phyloP scores from a whole-genome alignment of 2,888 invertebrate species.

The Nephrotoma flavescens region DNA sequence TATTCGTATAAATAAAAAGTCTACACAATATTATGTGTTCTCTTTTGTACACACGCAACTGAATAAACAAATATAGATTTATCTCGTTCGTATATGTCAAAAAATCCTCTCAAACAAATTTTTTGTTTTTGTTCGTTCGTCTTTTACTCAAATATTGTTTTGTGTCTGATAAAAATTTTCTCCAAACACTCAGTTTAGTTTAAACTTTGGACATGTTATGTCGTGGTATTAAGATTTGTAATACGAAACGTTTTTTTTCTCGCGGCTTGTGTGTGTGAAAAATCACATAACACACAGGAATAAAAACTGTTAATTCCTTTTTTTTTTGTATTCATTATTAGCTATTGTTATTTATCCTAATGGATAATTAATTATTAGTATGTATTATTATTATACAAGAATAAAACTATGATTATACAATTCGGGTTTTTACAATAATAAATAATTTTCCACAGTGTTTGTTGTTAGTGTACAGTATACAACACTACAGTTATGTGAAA shows the following conservation, averaged over 20 bases:
- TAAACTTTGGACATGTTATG: background rate
- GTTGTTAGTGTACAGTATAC: background rate
- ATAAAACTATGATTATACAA: background rate
- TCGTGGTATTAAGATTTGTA: background rate
- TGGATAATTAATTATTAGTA: background rate
- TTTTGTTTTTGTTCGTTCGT: background rate
- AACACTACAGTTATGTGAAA: background rate
- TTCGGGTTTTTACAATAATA: background rate
- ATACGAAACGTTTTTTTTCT: background rate
- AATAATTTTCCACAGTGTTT: background rate
- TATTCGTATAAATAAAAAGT: background rate
- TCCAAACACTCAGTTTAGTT: background rate
- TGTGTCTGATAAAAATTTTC: background rate
- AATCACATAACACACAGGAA: background rate
- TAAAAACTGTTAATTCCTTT: background rate
- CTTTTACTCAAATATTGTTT: background rate
- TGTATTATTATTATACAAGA: background rate
- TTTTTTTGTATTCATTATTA: background rate
- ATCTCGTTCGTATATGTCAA: background rate
- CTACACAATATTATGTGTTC: background rate
- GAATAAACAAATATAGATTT: background rate
- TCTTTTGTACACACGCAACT: background rate
- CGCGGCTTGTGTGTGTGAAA: background rate
- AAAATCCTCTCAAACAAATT: background rate
- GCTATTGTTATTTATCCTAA: background rate